Evolutionary conservation across 1,140 invertebrate genomes (phyloP), one percentile per base, ranked within the genome.

Genomic region (Drosophila cardini): DNA sequence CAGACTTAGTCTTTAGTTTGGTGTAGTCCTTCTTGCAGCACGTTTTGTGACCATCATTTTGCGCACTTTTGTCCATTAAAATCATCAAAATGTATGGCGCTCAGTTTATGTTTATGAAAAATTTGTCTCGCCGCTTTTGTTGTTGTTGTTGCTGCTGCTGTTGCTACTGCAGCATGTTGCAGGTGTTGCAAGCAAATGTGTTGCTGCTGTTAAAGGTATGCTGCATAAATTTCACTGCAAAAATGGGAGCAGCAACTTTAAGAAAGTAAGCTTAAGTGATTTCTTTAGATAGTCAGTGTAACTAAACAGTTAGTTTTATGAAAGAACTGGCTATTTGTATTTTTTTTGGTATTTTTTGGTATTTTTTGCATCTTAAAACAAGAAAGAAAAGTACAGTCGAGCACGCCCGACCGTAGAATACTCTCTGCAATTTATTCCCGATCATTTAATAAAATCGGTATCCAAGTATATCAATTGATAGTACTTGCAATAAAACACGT

Each of bases 21-120:
- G 13, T 45, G 6, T 11, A 32, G 42, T 63, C 36, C 40, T 65
- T 72, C 63, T 71, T 55, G 62, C 82, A 87, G 78, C 82, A 86
- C 82, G 82, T 86, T 86, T 86, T 72, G 79, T 67, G 82, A 76
- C 82, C 82, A 86, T 86, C 82, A 86, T 87, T 86, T 87, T 82
- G 82, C 75, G 71, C 83, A 86, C 78, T 87, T 86, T 86, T 86
- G 83, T 87, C 83, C 82, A 86, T 86, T 86, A 89, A 86, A 83
- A 86, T 79, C 83, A 86, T 86, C 83, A 87, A 86, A 86, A 86
- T 83, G 69, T 87, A 86, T 79, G 72, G 72, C 83, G 79, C 48
- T 79, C 56, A 77, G 79, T 73, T 83, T 85, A 83, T 86, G 83
- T 87, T 86, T 86, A 83, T 87, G 84, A 83, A 68, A 72, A 68